Percentiles rank a stretch among this genome's conserved stretches.
Evolutionary conservation across 2,113 vertebrate genomes (phyloP).

Genomic region (Thryonomys swinderianus): DNA sequence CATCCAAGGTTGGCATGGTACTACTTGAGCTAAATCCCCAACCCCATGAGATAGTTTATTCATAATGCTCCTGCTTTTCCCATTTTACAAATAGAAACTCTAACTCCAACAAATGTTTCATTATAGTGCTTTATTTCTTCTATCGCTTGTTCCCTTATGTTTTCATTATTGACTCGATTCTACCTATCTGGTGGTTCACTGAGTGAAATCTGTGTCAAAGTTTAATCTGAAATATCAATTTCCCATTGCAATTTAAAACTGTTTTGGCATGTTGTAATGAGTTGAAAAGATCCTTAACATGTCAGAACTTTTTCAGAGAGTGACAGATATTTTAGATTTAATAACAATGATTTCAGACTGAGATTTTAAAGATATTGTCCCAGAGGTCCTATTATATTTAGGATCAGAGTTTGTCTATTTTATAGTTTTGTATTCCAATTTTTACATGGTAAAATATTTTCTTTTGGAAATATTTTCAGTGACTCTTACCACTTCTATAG

Average conservation of each 20-base stretch:
- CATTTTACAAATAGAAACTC: background rate
- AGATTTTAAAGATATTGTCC: background rate
- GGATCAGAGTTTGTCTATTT: background rate
- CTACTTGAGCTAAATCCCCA: no score
- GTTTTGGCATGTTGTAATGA: background rate
- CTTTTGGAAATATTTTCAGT: background rate
- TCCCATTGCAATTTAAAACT: background rate
- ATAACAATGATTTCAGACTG: background rate
- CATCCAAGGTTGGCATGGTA: no score
- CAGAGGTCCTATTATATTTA: background rate
- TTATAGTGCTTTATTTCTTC: background rate
- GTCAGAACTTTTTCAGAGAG: background rate
- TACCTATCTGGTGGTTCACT: background rate
- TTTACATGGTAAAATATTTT: background rate
- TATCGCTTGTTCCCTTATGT: background rate
- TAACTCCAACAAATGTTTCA: background rate
- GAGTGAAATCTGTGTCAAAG: background rate
- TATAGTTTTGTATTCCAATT: background rate
- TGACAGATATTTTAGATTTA: background rate
- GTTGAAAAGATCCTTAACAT: background rate
- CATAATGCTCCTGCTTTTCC: background rate
- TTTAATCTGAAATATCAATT: background rate
- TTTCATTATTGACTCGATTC: background rate
- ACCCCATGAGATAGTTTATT: background rate
- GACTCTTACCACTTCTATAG: background rate